Conservation (phyloP, 2,113 vertebrate genomes). For the Oxygymnocypris stewartii region DNA sequence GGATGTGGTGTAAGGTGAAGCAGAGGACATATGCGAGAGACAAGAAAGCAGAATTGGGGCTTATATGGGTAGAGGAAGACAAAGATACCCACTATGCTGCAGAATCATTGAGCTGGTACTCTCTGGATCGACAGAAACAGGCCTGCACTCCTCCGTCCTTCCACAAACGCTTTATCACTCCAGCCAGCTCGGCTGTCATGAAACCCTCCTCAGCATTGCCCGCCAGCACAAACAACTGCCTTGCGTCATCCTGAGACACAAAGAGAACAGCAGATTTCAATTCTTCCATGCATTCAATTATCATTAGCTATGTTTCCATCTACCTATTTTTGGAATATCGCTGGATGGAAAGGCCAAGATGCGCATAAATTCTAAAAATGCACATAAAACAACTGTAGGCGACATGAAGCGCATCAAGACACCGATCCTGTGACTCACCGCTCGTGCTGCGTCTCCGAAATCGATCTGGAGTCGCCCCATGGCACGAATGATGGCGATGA, state of each 20-base stretch:
- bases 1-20: background rate
- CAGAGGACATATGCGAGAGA: background rate
- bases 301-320: too few relatives aligned
- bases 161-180: slow-evolving; percentile 96
- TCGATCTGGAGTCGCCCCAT: slow-evolving; percentile 98
- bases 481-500: slow-evolving; percentile 97
- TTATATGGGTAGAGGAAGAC: background rate
- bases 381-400: background rate
- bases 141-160: slow-evolving; percentile 93
- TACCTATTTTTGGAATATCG: too few relatives aligned
- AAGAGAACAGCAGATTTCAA: slow-evolving; percentile 24
- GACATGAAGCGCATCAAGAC: background rate
- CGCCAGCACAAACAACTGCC: slow-evolving; percentile 94
- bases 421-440: slow-evolving; percentile 81
- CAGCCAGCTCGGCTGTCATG: slow-evolving; percentile 95
- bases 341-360: too few relatives aligned
- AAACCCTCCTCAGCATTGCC: slow-evolving; percentile 97
- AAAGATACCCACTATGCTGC: slow-evolving; percentile 91
- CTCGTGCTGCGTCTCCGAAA: slow-evolving; percentile 87
- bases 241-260: slow-evolving; percentile 87
- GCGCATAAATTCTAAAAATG: too few relatives aligned
- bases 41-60: background rate
- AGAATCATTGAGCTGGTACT: slow-evolving; percentile 98
- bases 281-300: background rate
- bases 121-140: slow-evolving; percentile 95